Conservation (phyloP, 2,113 vertebrate species). For the western clawed frog (Xenopus tropicalis) region DNA sequence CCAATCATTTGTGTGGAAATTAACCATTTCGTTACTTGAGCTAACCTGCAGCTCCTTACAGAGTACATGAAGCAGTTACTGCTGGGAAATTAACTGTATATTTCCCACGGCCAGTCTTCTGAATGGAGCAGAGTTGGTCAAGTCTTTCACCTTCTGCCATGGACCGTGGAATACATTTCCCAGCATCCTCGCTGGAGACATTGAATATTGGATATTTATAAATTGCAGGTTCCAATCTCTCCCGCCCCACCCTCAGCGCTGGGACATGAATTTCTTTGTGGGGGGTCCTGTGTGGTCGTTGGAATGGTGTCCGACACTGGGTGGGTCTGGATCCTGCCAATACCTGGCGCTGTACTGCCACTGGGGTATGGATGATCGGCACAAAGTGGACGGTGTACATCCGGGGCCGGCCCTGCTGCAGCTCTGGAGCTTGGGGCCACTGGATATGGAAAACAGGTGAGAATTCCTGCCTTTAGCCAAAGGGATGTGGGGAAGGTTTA, state of each 20-base stretch:
- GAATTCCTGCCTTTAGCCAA: slow-evolving; percentile 19
- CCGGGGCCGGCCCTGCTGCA: slow-evolving; percentile 75
- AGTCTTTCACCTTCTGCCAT: no score
- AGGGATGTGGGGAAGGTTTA: rapidly evolving
- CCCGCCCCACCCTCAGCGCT: slow-evolving; percentile 71
- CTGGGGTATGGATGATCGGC: slow-evolving; percentile 77
- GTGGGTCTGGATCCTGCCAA: slow-evolving; percentile 70
- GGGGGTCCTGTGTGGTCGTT: slow-evolving; percentile 89
- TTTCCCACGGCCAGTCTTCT: no score
- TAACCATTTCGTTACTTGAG: neutral
- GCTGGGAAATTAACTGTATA: no score
- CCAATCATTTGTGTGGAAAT: neutral
- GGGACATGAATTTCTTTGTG: slow-evolving; percentile 79
- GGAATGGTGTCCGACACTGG: slow-evolving; percentile 89
- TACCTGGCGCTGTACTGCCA: slow-evolving; percentile 83
- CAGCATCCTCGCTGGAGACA: no score
- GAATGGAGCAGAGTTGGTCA: no score
- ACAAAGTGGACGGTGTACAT: slow-evolving; percentile 63
- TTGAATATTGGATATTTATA: no score
- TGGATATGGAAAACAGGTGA: slow-evolving; percentile 76
- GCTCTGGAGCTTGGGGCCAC: slow-evolving; percentile 80
- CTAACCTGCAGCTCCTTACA: no score
- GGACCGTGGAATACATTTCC: no score
- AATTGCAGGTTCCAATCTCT: slow-evolving; percentile 75
- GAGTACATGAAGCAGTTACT: no score